A percentile compares a stretch with the other conserved stretches of the same genome.
Conservation (phyloP, 1,140 invertebrate species). For the Thaumetopoea pityocampa region DNA sequence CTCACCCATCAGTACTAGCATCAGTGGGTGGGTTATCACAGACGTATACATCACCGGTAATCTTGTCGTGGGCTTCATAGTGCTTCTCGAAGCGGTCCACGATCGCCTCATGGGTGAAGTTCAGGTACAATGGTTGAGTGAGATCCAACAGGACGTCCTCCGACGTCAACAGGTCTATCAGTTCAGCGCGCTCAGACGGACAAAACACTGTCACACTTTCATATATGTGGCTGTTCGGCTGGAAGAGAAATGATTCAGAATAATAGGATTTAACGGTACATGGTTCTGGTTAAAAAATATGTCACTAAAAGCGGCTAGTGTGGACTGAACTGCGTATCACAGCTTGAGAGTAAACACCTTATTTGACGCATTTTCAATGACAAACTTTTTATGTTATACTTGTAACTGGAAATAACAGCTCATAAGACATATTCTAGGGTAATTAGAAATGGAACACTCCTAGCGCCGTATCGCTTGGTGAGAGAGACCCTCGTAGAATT, state of each 20-base stretch:
- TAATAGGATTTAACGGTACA: not conserved
- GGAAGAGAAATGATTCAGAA: conserved; percentile 21
- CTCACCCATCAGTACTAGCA: conserved; percentile 75
- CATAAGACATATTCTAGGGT: too few species aligned
- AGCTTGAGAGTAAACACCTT: too few species aligned
- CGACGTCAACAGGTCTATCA: conserved; percentile 80
- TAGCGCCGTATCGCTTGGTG: too few species aligned
- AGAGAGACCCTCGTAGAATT: too few species aligned
- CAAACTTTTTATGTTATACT: too few species aligned
- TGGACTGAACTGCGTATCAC: too few species aligned
- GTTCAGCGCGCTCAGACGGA: conserved; percentile 83
- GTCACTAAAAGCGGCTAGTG: too few species aligned
- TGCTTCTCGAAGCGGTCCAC: conserved; percentile 81
- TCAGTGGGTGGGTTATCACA: conserved; percentile 78
- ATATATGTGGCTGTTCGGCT: conserved; percentile 86
- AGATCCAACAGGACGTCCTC: conserved; percentile 87
- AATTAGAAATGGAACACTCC: too few species aligned
- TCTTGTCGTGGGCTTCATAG: conserved; percentile 83
- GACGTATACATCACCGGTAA: conserved; percentile 86
- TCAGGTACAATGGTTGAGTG: conserved; percentile 86
- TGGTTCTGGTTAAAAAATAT: too few species aligned
- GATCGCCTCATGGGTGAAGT: conserved; percentile 87
- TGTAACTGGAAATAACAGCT: too few species aligned
- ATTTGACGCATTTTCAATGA: too few species aligned
- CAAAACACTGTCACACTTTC: conserved; percentile 90